These are phyloP conservation scores for Tachysurus vachellii DNA, from an alignment of 2,113 vertebrate genomes.

Conservation along the genomic window DNA sequence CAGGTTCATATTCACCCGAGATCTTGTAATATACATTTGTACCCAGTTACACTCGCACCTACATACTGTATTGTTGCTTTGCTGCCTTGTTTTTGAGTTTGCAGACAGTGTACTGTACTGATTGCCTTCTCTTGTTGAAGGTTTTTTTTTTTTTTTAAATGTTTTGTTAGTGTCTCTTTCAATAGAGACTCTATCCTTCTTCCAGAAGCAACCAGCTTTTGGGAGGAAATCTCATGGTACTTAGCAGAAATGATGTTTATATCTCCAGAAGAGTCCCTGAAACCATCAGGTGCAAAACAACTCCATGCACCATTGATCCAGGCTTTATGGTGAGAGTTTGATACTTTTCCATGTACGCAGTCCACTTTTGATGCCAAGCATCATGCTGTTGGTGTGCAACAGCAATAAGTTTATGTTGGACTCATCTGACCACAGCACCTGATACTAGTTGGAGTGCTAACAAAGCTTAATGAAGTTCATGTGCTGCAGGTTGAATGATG, in stretches of 20 bases:
- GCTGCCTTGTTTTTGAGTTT: background rate
- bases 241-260: background rate
- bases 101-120: background rate
- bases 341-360: background rate
- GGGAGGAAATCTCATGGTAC: background rate
- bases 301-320: background rate
- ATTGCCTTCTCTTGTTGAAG: background rate
- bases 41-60: background rate
- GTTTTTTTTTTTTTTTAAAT: background rate
- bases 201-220: background rate
- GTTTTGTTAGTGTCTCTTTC: background rate
- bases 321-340: background rate
- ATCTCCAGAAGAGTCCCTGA: background rate
- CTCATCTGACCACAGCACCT: background rate
- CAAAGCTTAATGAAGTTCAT: background rate
- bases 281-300: background rate
- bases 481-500: background rate
- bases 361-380: background rate
- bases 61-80: background rate
- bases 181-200: background rate
- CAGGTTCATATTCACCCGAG: background rate
- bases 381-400: background rate
- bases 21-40: background rate
- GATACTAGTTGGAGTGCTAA: background rate
- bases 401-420: background rate